Conservation (phyloP, 2,113 vertebrate species). For the Silurus meridionalis region DNA sequence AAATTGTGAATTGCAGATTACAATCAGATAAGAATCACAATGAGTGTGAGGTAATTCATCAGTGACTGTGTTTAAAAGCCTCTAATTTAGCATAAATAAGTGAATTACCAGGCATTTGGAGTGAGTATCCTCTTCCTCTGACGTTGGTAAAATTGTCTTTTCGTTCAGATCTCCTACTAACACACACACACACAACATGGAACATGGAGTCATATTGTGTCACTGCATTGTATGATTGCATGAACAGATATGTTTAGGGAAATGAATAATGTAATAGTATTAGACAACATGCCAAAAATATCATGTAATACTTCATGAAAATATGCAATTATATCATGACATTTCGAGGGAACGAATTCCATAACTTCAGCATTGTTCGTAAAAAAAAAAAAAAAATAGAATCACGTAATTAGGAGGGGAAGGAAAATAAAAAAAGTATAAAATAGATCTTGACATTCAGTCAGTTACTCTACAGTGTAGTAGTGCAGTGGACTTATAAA, state of each 20-base stretch:
- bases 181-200: conserved; percentile 13
- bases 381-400: not conserved
- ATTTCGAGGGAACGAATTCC: not conserved
- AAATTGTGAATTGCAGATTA: conserved; percentile 56
- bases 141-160: conserved; percentile 13
- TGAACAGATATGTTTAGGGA: conserved; percentile 3
- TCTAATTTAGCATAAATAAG: conserved; percentile 51
- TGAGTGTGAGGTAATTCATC: conserved; percentile 54
- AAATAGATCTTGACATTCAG: not conserved
- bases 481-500: conserved; percentile 7
- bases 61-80: conserved; percentile 52
- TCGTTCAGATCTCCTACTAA: conserved; percentile 12
- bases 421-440: not conserved
- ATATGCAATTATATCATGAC: not conserved
- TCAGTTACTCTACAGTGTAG: not conserved
- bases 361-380: not conserved
- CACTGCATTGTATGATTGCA: not conserved
- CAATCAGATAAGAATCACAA: conserved; percentile 56
- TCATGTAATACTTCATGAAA: not conserved
- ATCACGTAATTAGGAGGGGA: not conserved
- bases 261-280: not conserved
- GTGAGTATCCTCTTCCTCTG: conserved; percentile 33
- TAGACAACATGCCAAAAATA: not conserved
- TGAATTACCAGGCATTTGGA: conserved; percentile 59
- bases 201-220: not conserved